phyloP scores from a whole-genome alignment of 2,888 invertebrate species.

The Latheticus oryzae region DNA sequence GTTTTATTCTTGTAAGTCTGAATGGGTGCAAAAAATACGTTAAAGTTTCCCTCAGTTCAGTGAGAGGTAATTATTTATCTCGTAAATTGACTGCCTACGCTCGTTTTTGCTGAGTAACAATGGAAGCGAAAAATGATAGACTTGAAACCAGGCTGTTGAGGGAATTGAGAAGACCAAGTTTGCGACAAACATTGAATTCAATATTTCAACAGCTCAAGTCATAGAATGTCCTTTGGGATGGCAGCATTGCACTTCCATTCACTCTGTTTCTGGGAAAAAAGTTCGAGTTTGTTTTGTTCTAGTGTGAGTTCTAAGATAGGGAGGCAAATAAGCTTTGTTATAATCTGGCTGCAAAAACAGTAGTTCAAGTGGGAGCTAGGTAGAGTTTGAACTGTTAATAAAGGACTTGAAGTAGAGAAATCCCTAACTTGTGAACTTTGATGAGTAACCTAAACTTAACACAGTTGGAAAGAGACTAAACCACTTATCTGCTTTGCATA shows the following conservation, averaged over 20 bases:
- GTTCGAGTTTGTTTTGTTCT: no score
- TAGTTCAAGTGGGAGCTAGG: no score
- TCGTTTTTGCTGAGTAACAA: constrained; percentile 14
- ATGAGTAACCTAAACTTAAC: constrained; percentile 10
- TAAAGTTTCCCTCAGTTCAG: constrained; percentile 6
- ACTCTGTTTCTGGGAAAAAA: no score
- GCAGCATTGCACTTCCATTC: no score
- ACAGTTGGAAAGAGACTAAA: constrained; percentile 8
- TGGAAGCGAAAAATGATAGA: constrained; percentile 21
- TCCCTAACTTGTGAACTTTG: no score
- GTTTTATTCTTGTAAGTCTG: background rate
- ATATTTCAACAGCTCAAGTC: constrained; percentile 18
- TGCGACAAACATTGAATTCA: constrained; percentile 26
- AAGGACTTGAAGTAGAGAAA: no score
- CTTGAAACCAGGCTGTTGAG: constrained; percentile 10
- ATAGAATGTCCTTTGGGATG: no score
- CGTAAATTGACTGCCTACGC: constrained; percentile 21
- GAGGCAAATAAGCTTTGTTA: no score
- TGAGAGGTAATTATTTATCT: constrained; percentile 31
- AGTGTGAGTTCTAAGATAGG: no score
- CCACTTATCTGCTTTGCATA: constrained; percentile 16
- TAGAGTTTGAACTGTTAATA: no score
- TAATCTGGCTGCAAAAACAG: no score
- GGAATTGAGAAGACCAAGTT: constrained; percentile 23
- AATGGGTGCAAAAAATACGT: constrained; percentile 7